Evolutionary conservation across 2,888 invertebrate genomes (phyloP), one percentile per base, ranked within the genome.

Genomic region (Andrena chrysosceles): DNA sequence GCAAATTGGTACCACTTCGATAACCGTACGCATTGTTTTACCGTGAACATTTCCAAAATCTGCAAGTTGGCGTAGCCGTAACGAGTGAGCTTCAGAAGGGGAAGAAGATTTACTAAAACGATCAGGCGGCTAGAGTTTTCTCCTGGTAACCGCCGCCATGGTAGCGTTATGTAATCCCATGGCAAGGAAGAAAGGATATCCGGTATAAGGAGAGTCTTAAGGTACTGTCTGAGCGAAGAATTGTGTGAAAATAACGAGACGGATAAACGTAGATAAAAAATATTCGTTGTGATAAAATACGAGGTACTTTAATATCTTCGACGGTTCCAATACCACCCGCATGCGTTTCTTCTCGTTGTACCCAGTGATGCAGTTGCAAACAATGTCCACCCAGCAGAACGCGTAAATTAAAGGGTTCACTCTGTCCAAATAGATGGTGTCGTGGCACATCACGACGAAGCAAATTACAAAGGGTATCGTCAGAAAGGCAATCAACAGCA

Each of bases 161-260:
- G 49, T 5, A 86, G 52, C 10, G 93, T 93, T 4, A 93, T 83
- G 13, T 87, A 81, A 81, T 93, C 93, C 80, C 92, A 93, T 0
- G 93, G 92, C 54, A 93, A 66, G 0, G 93, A 93, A 3, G 93
- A 91, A 2, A 93, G 2, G 20, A 91, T 54, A 70, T 93, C 93
- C 29, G 89, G 62, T 6, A 92, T 0, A 8, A 93, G 72, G 78
- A 87, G 92, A 1, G 88, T 79, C 73, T 77, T 88, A 0, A 88
- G 0, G 76, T 93, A 93, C 5, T 74, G 31, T 20, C 82, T 84
- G 52, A 31, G 23, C 23, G 42, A 20, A 54, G 0, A 20, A 31
- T 62, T 23, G 6, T 0, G 3, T 20, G 8, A 8, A 26, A 33
- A 52, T 72, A 2, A n/a, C 52, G 33, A 8, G 33, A 31, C 10